Conservation (phyloP, 2,113 vertebrate species). For the Microcebus tavaratra region DNA sequence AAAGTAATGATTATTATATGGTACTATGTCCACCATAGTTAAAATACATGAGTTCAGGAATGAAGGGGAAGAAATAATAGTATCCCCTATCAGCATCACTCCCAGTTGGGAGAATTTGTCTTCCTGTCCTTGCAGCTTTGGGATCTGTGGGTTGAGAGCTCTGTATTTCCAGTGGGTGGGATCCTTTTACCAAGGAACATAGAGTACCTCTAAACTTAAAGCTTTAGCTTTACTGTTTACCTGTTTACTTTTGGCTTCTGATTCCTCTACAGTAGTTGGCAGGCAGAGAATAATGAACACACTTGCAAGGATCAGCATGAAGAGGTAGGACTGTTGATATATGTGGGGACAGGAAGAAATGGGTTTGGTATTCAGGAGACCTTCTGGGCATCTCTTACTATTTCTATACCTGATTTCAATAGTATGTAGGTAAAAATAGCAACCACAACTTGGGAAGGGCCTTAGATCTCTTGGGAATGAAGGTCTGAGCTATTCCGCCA, state of each 20-base stretch:
- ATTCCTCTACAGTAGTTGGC: not conserved
- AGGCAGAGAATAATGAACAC: not conserved
- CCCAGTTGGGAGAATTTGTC: not conserved
- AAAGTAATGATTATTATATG: not conserved
- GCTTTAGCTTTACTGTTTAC: not conserved
- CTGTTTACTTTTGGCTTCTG: not conserved
- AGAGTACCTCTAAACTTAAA: slow-evolving; percentile 3
- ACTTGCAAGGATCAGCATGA: not conserved
- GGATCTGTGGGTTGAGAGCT: not conserved
- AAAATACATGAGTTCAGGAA: not conserved
- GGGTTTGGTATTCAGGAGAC: not conserved
- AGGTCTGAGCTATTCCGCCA: not conserved
- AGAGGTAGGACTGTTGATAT: not conserved
- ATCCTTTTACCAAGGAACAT: not conserved
- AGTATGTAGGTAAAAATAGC: not conserved
- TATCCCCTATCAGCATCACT: not conserved
- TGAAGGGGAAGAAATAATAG: not conserved
- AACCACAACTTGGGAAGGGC: not conserved
- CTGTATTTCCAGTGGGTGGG: not conserved
- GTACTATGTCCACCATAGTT: not conserved
- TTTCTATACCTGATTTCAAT: not conserved
- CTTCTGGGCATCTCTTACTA: not conserved
- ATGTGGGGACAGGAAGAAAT: not conserved
- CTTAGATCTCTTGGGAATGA: not conserved
- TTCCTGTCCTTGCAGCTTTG: not conserved